Conservation (phyloP, 1,140 invertebrate genomes). For the Brachionus angularis region DNA sequence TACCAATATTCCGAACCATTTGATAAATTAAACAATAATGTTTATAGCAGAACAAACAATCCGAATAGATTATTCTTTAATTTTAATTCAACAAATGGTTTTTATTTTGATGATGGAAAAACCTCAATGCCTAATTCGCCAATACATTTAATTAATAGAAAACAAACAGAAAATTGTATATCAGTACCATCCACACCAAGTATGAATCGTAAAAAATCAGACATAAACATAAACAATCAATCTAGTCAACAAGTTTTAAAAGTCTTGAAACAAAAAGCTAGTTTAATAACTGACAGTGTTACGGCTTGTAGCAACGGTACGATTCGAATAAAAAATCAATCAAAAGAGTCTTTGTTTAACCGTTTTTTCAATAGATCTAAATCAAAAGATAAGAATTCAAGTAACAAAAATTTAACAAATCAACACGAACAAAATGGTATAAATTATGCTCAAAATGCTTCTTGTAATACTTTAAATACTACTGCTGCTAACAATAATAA, state of each 20-base stretch:
- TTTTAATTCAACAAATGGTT: slow-evolving; percentile 6
- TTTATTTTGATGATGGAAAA: slow-evolving; percentile 6
- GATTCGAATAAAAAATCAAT: too few relatives aligned
- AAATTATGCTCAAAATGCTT: too few relatives aligned
- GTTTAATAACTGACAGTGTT: too few relatives aligned
- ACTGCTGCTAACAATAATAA: too few relatives aligned
- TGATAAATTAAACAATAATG: too few relatives aligned
- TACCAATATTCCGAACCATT: too few relatives aligned
- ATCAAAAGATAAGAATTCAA: too few relatives aligned
- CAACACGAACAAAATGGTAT: too few relatives aligned
- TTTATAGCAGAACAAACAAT: background rate
- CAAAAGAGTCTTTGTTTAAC: slow-evolving; percentile 19
- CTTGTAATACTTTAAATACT: too few relatives aligned
- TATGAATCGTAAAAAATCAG: background rate
- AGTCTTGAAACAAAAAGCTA: background rate
- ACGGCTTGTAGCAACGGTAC: too few relatives aligned
- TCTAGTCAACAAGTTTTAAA: background rate
- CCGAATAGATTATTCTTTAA: slow-evolving; percentile 23
- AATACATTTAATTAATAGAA: background rate
- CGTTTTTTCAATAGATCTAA: slow-evolving; percentile 22
- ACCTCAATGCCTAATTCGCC: background rate
- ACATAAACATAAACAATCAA: background rate
- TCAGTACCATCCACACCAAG: background rate
- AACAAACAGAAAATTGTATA: too few relatives aligned
- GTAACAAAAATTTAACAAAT: too few relatives aligned